A percentile compares a stretch with the other conserved stretches of the same genome.
phyloP scores from a whole-genome alignment of 2,888 invertebrate genomes.

The Leptopilina drosophilae region DNA sequence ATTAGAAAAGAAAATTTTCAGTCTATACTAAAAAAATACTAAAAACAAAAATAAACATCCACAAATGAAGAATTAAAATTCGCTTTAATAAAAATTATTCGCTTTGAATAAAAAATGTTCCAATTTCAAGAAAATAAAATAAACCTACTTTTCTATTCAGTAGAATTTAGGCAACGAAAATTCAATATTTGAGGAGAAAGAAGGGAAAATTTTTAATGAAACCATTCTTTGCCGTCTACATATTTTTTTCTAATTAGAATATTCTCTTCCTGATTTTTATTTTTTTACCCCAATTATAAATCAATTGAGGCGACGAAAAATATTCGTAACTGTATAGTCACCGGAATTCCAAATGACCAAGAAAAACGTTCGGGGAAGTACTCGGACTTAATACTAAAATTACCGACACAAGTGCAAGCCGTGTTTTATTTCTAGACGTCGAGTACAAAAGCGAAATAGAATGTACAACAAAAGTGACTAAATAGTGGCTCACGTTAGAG shows the following conservation, averaged over 20 bases:
- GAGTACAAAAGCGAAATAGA: conserved; percentile 13
- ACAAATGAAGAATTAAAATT: too few relatives aligned
- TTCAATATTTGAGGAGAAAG: neutral
- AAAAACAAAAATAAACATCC: too few relatives aligned
- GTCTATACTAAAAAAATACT: too few relatives aligned
- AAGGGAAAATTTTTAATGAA: neutral
- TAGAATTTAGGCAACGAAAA: too few relatives aligned
- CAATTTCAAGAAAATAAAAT: too few relatives aligned
- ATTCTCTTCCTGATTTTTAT: too few relatives aligned
- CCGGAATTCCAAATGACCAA: conserved; percentile 24
- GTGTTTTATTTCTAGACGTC: conserved; percentile 10
- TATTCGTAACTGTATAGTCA: conserved; percentile 14
- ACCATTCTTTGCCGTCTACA: too few relatives aligned
- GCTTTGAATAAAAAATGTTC: too few relatives aligned
- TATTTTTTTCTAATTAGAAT: too few relatives aligned
- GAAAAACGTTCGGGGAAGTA: conserved; percentile 14
- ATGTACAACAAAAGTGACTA: conserved; percentile 26
- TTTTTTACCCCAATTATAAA: neutral
- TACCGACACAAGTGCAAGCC: conserved; percentile 17
- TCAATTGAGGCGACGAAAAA: neutral
- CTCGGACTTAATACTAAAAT: conserved; percentile 32
- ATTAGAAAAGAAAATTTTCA: too few relatives aligned
- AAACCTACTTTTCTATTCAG: too few relatives aligned
- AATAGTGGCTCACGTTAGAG: neutral
- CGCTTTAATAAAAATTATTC: too few relatives aligned